Base-by-base conservation (phyloP, 2,113 vertebrate species). In the Larimichthys polyactis region DNA sequence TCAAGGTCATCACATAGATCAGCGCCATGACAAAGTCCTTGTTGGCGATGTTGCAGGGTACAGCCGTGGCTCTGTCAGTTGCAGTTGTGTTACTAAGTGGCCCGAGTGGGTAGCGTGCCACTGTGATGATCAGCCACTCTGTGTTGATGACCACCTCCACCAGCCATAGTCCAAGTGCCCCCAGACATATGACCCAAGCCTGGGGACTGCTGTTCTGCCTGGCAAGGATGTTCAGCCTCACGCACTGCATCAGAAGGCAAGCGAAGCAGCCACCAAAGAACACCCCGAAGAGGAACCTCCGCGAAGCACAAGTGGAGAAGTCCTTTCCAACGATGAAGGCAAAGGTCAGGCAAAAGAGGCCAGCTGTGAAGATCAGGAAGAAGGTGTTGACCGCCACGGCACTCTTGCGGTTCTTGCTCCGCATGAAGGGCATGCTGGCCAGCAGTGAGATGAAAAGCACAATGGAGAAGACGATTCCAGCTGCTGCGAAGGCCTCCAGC, bases 141-240 rank as follows among this genome's bases (percentile, higher is more conserved):
- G 96, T 78, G 63, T 99, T 99, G 93, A 99, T 96, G 89, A 99
- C 93, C 57, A 96, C 97, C 90, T 99, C 97, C 65, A 99, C 97
- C 6, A 96, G 88, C 90, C 96, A 91, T 1, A 99, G 92, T 2
- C 93, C 94, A 85, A 96, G 1, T 0, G 96, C 96, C 66, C 95
- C 94, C 0, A 93, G 72, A 66, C 96, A 96, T 1, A 96, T 71
- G 51, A 87, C 88, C 96, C 97, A 96, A 7, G 90, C 94, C 40
- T 75, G 92, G 0, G 96, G 97, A 0, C 91, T 96, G 0, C 44
- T 79, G 90, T 96, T 94, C 66, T 60, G 87, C 17, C 96, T 89
- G 0, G 76, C 91, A 19, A 99, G 93, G 81, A 96, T 78, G 91
- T 97, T 98, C 67, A 98, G 94, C 75, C 94, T 94, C 46, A 97